Evolutionary conservation across 2,797 vertebrate species (phyloP).

Genomic region (Etheostoma nigrum): DNA sequence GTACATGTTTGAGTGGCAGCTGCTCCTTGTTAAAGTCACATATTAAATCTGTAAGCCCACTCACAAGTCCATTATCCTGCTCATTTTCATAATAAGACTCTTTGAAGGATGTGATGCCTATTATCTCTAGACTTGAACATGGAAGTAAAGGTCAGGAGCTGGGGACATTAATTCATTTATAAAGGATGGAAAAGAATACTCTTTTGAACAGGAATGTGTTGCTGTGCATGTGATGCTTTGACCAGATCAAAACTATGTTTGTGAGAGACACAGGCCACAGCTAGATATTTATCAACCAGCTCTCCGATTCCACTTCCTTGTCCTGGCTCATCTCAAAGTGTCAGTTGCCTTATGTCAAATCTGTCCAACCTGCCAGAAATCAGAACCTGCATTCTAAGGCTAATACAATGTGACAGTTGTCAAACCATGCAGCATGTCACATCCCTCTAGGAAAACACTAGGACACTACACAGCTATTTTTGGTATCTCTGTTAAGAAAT

Average conservation of each 20-base stretch:
- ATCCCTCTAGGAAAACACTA: slow-evolving; percentile 55
- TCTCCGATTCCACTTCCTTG: slow-evolving; percentile 56
- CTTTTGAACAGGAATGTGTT: slow-evolving; percentile 59
- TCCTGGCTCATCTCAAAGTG: slow-evolving; percentile 56
- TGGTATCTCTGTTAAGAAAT: slow-evolving; percentile 12
- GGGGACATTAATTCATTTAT: slow-evolving; percentile 49
- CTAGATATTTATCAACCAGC: slow-evolving; percentile 67
- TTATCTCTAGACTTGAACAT: slow-evolving; percentile 58
- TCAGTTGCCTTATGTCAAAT: slow-evolving; percentile 74
- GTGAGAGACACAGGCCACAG: slow-evolving; percentile 21
- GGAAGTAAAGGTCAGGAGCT: slow-evolving; percentile 67
- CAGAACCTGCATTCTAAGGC: slow-evolving; percentile 54
- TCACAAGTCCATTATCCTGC: slow-evolving; percentile 40
- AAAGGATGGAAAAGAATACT: slow-evolving; percentile 26
- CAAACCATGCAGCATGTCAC: slow-evolving; percentile 62
- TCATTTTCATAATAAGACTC: slow-evolving; percentile 74
- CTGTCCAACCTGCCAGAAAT: slow-evolving; percentile 70
- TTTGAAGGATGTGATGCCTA: slow-evolving; percentile 51
- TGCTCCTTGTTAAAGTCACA: slow-evolving; percentile 66
- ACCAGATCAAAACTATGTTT: slow-evolving; percentile 31
- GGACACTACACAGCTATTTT: slow-evolving; percentile 51
- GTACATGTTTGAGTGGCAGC: slow-evolving; percentile 64
- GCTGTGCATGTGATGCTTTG: slow-evolving; percentile 45
- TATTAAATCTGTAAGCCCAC: slow-evolving; percentile 65
- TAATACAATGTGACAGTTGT: slow-evolving; percentile 73